Base-by-base conservation (phyloP, 1,140 invertebrate genomes). In the Ceratina australensis region DNA sequence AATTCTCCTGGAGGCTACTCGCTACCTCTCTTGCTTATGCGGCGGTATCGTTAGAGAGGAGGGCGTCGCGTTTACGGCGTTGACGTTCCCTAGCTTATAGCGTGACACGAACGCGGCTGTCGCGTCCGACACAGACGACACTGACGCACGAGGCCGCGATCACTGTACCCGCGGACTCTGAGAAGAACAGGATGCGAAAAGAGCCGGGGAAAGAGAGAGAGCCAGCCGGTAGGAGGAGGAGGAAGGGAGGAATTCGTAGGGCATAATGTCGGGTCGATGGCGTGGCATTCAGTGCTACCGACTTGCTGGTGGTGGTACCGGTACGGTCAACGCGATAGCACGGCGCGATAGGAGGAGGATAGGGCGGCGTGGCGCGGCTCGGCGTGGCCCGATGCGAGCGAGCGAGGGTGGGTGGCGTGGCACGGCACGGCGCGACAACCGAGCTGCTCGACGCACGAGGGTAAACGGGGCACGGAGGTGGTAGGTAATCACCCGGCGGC, bases 401-500 rank as follows among this genome's bases (percentile, higher is more conserved):
- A n/a, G n/a, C n/a, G n/a, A n/a, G n/a, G n/a, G n/a, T n/a, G n/a
- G 33, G 22, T 49, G 80, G 54, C 65, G 3, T 5, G 72, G 72
- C 63, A 12, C 4, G 72, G 56, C 78, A 42, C 49, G 78, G 67
- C 64, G 24, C 63, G 81, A 57, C 69, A 56, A 59, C 72, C 72
- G 68, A 77, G 52, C 68, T 42, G 79, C 71, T 84, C 81, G 73
- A 84, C 81, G 72, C 76, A 74, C 75, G 78, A 84, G 80, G 80
- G 78, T 67, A 78, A 83, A 73, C 69, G 69, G 74, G 78, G 80
- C 79, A 67, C 75, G 77, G 81, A 87, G 90, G 89, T 89, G 87
- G 89, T 87, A 86, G 89, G 89, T 90, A 91, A 91, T 91, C 89
- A 90, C 88, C 88, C 89, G 83, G 86, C 86, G 87, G 87, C 89